phyloP scores from a whole-genome alignment of 2,113 vertebrate species.

The Pithys albifrons region DNA sequence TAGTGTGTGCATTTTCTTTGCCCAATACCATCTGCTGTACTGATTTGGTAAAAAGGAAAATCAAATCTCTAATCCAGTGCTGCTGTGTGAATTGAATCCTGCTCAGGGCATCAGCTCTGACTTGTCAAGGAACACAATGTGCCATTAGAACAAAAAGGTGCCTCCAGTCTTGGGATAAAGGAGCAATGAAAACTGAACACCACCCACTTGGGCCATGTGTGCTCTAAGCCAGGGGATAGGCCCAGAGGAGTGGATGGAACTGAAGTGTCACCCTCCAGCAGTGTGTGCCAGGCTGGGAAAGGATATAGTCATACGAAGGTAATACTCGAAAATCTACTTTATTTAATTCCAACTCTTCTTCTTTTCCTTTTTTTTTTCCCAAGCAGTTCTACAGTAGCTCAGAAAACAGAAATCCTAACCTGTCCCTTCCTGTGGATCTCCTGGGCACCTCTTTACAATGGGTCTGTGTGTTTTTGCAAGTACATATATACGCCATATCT shows the following conservation, averaged over 20 bases:
- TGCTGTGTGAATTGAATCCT: slow-evolving; percentile 2
- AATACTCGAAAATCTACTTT: not conserved
- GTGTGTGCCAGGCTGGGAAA: not conserved
- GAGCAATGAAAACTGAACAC: not conserved
- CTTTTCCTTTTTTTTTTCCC: not conserved
- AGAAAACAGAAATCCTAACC: not conserved
- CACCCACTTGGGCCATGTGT: not conserved
- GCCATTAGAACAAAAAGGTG: slow-evolving; percentile 14
- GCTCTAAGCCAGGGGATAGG: not conserved
- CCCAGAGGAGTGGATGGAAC: not conserved
- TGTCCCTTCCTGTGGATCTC: not conserved
- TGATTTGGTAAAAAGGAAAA: slow-evolving; percentile 35
- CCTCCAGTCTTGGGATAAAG: slow-evolving; percentile 29
- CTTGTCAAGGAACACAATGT: slow-evolving; percentile 4
- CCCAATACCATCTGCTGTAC: slow-evolving; percentile 37
- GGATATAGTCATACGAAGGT: not conserved
- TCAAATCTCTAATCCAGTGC: slow-evolving; percentile 19
- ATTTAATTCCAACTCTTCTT: not conserved
- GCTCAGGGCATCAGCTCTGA: slow-evolving; percentile 21
- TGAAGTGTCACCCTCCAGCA: accelerated
- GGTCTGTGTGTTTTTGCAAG: not conserved
- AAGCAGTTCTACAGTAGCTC: not conserved
- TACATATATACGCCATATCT: accelerated
- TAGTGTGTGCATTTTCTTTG: not conserved
- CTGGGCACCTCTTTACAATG: not conserved